phyloP scores from a whole-genome alignment of 2,888 invertebrate genomes.

The Erannis defoliaria region DNA sequence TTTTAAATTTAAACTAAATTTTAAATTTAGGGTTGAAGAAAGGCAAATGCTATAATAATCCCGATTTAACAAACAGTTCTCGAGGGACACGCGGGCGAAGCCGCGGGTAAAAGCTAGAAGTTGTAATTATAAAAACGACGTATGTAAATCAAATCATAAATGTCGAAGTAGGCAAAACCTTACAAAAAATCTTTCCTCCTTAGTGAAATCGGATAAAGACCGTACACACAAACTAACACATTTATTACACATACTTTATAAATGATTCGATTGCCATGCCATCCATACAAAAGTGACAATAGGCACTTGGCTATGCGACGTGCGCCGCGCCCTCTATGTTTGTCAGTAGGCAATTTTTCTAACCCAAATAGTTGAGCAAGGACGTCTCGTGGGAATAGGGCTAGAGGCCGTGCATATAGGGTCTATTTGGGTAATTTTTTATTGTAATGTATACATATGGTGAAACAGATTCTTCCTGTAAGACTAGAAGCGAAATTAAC shows the following conservation, averaged over 20 bases:
- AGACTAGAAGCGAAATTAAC: too few species aligned
- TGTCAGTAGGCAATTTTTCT: constrained; percentile 74
- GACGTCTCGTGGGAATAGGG: constrained; percentile 70
- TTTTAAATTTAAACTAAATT: too few species aligned
- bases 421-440: neutral
- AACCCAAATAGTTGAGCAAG: constrained; percentile 80
- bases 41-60: too few species aligned
- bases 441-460: neutral
- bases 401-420: constrained; percentile 21
- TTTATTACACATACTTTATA: neutral
- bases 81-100: too few species aligned
- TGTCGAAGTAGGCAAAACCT: too few species aligned
- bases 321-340: constrained; percentile 63
- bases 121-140: too few species aligned
- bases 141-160: too few species aligned
- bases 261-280: constrained; percentile 8
- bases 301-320: constrained; percentile 71
- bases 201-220: neutral
- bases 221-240: neutral
- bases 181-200: too few species aligned
- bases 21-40: too few species aligned
- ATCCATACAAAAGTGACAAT: constrained; percentile 74
- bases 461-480: neutral
- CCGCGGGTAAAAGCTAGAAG: too few species aligned
- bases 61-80: too few species aligned